Evolutionary conservation across 2,888 invertebrate genomes (phyloP), one percentile per base, ranked within the genome.

Genomic region (Aspidapion aeneum): DNA sequence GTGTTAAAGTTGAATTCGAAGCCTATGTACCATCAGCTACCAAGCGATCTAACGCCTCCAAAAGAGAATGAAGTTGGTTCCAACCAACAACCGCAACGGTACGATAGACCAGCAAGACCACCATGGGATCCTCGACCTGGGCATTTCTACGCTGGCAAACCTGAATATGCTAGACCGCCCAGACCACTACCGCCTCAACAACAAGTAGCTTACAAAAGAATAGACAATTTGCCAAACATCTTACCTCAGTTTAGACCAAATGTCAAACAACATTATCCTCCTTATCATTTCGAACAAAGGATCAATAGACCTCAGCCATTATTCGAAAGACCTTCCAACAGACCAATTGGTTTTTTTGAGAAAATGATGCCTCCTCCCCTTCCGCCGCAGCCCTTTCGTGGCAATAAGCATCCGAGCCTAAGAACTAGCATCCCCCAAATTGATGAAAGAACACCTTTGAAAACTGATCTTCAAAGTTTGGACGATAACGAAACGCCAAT

Each of bases 241-340:
- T 74, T 90, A 20, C 90, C 90, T 0, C 89, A 90, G 71, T 90
- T 90, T 70, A 81, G 89, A 35, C 90, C 90, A 0, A 89, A 88
- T 70, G 85, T 86, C 1, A 85, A 86, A 70, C 77, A 83, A 1
- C 70, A 71, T 57, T 50, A 21, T 21, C 70, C 63, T 20, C 68
- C 61, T 68, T 73, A 73, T 57, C 66, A 69, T 50, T 72, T 70
- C 56, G 72, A 72, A 22, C 61, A 65, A 21, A 71, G 74, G 51
- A 73, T 78, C 50, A 72, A 76, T 58, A 67, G 80, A 21, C 35
- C 35, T 7, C 80, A 80, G 69, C 80, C 81, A 12, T 70, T 81
- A 35, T 64, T 80, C 54, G 80, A 80, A 51, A 69, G 80, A 57
- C 81, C 80, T n/a, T 78, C 78, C 1, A 80, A 80, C 65, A 72